phyloP scores from a whole-genome alignment of 2,113 vertebrate species.

The Boulengeromyrus knoepffleri region DNA sequence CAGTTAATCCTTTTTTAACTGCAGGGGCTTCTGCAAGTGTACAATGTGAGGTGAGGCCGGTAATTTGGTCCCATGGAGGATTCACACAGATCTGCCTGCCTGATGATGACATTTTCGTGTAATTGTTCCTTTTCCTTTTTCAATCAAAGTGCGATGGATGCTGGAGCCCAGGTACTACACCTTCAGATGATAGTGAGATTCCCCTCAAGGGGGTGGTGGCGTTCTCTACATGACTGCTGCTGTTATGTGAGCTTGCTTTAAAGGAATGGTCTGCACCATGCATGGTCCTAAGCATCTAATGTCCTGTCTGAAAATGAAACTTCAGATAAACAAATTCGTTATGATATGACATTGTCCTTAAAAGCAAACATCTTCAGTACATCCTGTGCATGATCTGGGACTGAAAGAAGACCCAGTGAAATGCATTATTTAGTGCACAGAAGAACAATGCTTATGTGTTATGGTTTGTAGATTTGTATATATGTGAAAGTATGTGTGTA shows the following conservation, averaged over 20 bases:
- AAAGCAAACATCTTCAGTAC: not conserved
- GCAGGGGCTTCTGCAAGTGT: not conserved
- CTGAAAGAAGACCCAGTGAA: not conserved
- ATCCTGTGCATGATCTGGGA: not conserved
- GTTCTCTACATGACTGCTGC: not conserved
- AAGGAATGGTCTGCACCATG: not conserved
- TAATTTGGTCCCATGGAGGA: not conserved
- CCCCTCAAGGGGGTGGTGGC: not conserved
- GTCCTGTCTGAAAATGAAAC: not conserved
- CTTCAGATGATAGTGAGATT: not conserved
- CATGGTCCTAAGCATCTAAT: not conserved
- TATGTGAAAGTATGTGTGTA: not conserved
- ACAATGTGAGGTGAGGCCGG: not conserved
- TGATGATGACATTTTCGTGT: not conserved
- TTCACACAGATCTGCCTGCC: not conserved
- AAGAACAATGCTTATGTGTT: not conserved
- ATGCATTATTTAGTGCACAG: not conserved
- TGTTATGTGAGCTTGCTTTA: not conserved
- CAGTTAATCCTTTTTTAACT: not conserved
- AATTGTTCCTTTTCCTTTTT: not conserved
- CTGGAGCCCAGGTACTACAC: not conserved
- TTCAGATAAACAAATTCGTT: not conserved
- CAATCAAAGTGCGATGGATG: not conserved
- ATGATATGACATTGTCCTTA: not conserved
- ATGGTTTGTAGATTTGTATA: not conserved